Evolutionary conservation across 2,113 vertebrate species (phyloP), one percentile per base, ranked within the genome.

Genomic region (Abramis brama): DNA sequence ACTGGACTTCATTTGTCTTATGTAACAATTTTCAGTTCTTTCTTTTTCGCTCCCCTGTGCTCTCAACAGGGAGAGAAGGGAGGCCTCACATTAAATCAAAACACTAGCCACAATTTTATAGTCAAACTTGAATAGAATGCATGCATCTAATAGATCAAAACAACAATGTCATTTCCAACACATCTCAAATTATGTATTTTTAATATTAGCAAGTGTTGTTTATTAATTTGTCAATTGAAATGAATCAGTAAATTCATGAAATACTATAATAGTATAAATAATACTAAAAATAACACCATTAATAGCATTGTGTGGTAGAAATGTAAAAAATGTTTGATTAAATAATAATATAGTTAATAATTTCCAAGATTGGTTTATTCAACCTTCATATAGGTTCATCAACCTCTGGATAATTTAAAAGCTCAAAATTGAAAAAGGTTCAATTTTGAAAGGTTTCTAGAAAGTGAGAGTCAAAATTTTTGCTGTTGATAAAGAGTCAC

Each of bases 1-100:
- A 86, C 73, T 92, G 91, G 89, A 92, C 92, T 90, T 91, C 76
- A 82, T 88, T 84, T 68, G 47, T 68, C 57, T 93, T 92, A 88
- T 30, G 81, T 90, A 92, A 93, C 30, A 57, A 23, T 82, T 85
- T 77, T 70, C 55, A 82, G 27, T 83, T 27, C 30, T 87, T 84
- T 83, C 82, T 81, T 79, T 43, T 90, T 81, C 77, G 64, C 62
- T 85, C 78, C 74, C 77, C 17, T 57, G 77, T 68, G 75, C 45
- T 82, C 84, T 39, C 78, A 82, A 27, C 50, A 78, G 74, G 13
- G 43, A 74, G 25, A 55, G 75, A 77, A 52, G 62, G 25, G 36
- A 45, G 59, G 25, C 25, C 6, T 62, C 57, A 6, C 36, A 1
- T 25, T 27, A 82, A 33, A 70, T 70, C 62, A 68, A 15, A 81